These are phyloP conservation scores for Cryptus armator DNA, from an alignment of 2,888 invertebrate genomes.

Conservation along the genomic window DNA sequence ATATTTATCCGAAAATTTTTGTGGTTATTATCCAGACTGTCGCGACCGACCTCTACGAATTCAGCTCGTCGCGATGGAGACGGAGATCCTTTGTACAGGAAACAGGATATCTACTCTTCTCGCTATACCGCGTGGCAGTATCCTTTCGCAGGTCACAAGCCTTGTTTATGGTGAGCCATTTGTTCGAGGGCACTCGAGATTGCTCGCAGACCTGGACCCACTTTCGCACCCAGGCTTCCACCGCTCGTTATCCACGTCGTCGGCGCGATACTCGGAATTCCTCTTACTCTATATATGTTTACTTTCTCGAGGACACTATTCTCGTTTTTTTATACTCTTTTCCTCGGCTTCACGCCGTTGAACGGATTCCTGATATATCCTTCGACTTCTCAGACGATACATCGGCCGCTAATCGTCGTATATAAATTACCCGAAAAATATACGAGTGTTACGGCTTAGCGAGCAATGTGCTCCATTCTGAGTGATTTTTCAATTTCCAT, in stretches of 20 bases:
- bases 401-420: constrained; percentile 62
- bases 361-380: constrained; percentile 49
- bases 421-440: constrained; percentile 54
- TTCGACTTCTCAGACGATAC: constrained; percentile 6
- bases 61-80: constrained; percentile 36
- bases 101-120: constrained; percentile 61
- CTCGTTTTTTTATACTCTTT: constrained; percentile 57
- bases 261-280: constrained; percentile 59
- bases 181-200: constrained; percentile 71
- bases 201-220: constrained; percentile 53
- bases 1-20: constrained; percentile 18
- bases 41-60: constrained; percentile 17
- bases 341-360: constrained; percentile 17
- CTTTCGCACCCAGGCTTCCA: constrained; percentile 47
- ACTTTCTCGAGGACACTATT: constrained; percentile 39
- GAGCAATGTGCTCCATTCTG: constrained; percentile 36
- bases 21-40: constrained; percentile 39
- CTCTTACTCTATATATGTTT: constrained; percentile 51
- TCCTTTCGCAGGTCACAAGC: constrained; percentile 68
- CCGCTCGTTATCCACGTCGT: constrained; percentile 62
- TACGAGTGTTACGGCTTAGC: constrained; percentile 1
- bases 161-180: constrained; percentile 74
- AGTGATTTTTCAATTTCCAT: neutral
- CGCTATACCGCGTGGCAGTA: constrained; percentile 42
- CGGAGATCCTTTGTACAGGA: constrained; percentile 58